phyloP scores from a whole-genome alignment of 2,888 invertebrate genomes.

The Leptinotarsa rubiginosa region DNA sequence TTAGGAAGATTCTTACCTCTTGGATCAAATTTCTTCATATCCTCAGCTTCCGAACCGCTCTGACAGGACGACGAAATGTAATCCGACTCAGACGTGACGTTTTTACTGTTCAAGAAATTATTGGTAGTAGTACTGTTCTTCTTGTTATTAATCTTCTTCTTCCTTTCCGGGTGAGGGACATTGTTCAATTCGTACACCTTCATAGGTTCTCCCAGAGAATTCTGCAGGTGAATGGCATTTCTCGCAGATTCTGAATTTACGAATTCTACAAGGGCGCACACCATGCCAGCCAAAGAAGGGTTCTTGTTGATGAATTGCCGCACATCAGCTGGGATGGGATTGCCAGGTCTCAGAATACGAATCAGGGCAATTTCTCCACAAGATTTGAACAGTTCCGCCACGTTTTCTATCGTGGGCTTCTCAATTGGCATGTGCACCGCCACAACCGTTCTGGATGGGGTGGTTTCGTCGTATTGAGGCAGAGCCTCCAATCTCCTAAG shows the following conservation, averaged over 20 bases:
- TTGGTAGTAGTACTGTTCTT: slow-evolving; percentile 73
- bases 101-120: slow-evolving; percentile 70
- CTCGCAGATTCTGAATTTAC: slow-evolving; percentile 88
- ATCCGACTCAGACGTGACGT: slow-evolving; percentile 56
- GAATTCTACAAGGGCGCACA: slow-evolving; percentile 92
- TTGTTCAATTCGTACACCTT: slow-evolving; percentile 82
- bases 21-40: slow-evolving; percentile 63
- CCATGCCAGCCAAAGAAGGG: slow-evolving; percentile 86
- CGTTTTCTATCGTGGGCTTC: slow-evolving; percentile 87
- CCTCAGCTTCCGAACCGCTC: slow-evolving; percentile 70
- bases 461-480: slow-evolving; percentile 91
- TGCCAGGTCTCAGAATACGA: slow-evolving; percentile 88
- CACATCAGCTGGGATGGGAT: slow-evolving; percentile 90
- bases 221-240: slow-evolving; percentile 79
- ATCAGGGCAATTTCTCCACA: slow-evolving; percentile 93
- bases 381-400: slow-evolving; percentile 88
- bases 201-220: slow-evolving; percentile 72
- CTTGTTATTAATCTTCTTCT: slow-evolving; percentile 76
- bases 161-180: slow-evolving; percentile 77
- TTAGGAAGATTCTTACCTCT: slow-evolving; percentile 52
- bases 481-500: slow-evolving; percentile 85
- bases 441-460: slow-evolving; percentile 91
- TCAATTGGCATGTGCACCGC: slow-evolving; percentile 88
- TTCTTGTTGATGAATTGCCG: slow-evolving; percentile 91
- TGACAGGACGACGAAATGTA: slow-evolving; percentile 68